Percentiles rank a stretch among this genome's conserved stretches.
Evolutionary conservation across 2,888 invertebrate genomes (phyloP).

Genomic region (Flabesymbios commensalis): DNA sequence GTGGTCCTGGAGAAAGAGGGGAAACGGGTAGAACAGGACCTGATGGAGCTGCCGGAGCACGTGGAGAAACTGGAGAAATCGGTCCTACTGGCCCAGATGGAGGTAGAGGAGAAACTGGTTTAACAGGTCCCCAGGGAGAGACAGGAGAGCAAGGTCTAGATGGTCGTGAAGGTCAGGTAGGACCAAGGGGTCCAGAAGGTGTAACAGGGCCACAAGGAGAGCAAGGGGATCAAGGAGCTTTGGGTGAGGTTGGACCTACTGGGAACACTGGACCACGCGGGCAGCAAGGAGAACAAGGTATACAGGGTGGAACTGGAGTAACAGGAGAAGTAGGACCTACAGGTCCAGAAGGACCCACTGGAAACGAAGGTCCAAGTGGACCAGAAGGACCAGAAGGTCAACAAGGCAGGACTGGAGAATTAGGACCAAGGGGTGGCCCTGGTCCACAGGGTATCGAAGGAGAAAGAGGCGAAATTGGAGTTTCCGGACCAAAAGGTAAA

Average conservation of each 20-base stretch:
- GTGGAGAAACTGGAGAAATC: slow-evolving; percentile 6
- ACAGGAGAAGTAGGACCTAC: slow-evolving; percentile 8
- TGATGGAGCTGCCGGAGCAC: slow-evolving; percentile 2
- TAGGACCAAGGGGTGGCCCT: too few relatives aligned
- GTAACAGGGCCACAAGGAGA: slow-evolving; percentile 3
- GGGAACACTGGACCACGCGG: slow-evolving; percentile 12
- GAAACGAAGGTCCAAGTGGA: slow-evolving; percentile 24
- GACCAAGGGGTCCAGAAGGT: slow-evolving; percentile 18
- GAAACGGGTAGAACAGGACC: too few relatives aligned
- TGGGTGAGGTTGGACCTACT: slow-evolving; percentile 8
- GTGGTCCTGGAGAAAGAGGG: too few relatives aligned
- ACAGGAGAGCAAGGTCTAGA: slow-evolving; percentile 19
- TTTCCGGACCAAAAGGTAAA: background rate
- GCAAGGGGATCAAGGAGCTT: slow-evolving; percentile 5
- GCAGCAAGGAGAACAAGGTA: slow-evolving; percentile 2
- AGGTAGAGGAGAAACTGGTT: slow-evolving; percentile 18
- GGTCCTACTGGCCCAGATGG: slow-evolving; percentile 14
- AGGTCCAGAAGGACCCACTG: slow-evolving; percentile 24
- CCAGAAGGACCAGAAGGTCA: slow-evolving; percentile 8
- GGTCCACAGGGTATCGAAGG: slow-evolving; percentile 5
- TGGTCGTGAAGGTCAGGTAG: slow-evolving; percentile 3
- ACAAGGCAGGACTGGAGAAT: too few relatives aligned
- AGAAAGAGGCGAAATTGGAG: slow-evolving; percentile 8
- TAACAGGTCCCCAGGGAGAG: slow-evolving; percentile 20
- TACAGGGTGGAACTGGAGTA: slow-evolving; percentile 10